Conservation (phyloP, 1,140 invertebrate genomes). For the Philotrypesis tridentata region DNA sequence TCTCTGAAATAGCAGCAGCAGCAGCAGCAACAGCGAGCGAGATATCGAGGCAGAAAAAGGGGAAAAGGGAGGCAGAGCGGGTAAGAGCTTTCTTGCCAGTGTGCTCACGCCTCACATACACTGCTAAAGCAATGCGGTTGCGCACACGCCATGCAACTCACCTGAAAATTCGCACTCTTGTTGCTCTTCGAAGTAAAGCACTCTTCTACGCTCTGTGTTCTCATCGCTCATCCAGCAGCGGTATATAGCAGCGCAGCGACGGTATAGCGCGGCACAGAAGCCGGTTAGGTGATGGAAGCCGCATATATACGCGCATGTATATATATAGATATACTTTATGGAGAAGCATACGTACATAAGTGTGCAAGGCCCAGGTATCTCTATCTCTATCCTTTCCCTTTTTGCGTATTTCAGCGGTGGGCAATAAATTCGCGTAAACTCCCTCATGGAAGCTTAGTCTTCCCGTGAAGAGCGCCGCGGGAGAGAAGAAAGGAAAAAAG, state of each 20-base stretch:
- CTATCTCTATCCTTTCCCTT: slow-evolving; percentile 20
- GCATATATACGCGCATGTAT: background rate
- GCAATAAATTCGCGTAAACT: slow-evolving; percentile 55
- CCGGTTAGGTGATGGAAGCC: background rate
- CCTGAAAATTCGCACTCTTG: slow-evolving; percentile 39
- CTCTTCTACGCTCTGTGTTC: slow-evolving; percentile 32
- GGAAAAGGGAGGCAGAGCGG: background rate
- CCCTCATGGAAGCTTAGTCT: slow-evolving; percentile 53
- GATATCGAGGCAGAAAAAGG: background rate
- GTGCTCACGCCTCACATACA: background rate
- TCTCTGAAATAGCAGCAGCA: background rate
- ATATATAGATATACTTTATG: background rate
- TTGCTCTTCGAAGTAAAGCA: slow-evolving; percentile 25
- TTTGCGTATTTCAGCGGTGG: slow-evolving; percentile 52
- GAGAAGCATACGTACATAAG: background rate
- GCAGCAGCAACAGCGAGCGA: background rate
- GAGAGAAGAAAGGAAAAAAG: slow-evolving; percentile 15
- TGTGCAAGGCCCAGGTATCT: background rate
- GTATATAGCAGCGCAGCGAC: background rate
- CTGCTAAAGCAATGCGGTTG: background rate
- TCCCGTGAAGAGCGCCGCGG: slow-evolving; percentile 8
- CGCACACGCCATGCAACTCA: background rate
- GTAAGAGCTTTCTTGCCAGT: background rate
- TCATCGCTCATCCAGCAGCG: slow-evolving; percentile 34
- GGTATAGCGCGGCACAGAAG: background rate